Evolutionary conservation across 2,797 vertebrate genomes (phyloP).

Genomic region (Thunnus albacares): DNA sequence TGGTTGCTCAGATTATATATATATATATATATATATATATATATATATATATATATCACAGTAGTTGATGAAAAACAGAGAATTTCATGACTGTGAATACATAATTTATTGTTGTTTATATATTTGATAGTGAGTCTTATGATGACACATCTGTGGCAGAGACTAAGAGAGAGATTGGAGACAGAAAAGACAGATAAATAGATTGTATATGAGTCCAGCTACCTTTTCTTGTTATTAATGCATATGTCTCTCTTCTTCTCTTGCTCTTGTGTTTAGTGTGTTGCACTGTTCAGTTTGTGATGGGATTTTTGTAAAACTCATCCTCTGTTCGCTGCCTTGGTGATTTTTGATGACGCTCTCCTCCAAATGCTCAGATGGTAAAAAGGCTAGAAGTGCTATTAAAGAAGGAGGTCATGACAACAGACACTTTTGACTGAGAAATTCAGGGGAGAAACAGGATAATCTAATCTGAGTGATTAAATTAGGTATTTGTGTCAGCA

Average conservation of each 20-base stretch:
- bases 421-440: too few relatives aligned
- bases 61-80: too few relatives aligned
- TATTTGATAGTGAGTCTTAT: background rate
- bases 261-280: conserved; percentile 41
- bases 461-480: too few relatives aligned
- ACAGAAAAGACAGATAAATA: conserved; percentile 8
- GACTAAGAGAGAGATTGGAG: conserved; percentile 27
- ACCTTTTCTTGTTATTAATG: background rate
- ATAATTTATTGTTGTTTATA: background rate
- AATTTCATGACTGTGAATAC: background rate
- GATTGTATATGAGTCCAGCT: conserved; percentile 1
- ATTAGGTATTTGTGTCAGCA: too few relatives aligned
- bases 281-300: conserved; percentile 12
- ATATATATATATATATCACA: too few relatives aligned
- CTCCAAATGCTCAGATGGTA: too few relatives aligned
- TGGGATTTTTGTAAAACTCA: conserved; percentile 19
- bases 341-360: too few relatives aligned
- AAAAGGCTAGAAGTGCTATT: too few relatives aligned
- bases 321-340: background rate
- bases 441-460: too few relatives aligned
- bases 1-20: too few relatives aligned
- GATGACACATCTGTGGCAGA: conserved; percentile 33
- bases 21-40: too few relatives aligned
- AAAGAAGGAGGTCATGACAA: too few relatives aligned
- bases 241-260: conserved; percentile 32